A percentile compares a stretch with the other conserved stretches of the same genome.
These are phyloP conservation scores for Cryptomyrus ogoouensis DNA, from an alignment of 2,113 vertebrate genomes.

Conservation along the genomic window DNA sequence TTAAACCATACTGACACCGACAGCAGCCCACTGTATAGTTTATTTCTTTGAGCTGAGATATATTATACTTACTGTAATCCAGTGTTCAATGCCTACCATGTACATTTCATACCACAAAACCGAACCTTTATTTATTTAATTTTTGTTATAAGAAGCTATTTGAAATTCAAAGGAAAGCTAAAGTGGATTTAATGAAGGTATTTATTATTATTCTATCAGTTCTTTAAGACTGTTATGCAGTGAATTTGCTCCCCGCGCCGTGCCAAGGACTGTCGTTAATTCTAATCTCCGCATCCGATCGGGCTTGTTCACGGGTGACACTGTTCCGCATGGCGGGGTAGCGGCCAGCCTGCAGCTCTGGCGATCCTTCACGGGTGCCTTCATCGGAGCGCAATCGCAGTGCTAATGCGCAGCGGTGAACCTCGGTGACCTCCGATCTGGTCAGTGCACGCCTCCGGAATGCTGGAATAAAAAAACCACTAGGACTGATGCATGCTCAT, in stretches of 20 bases:
- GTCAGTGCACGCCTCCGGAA: neutral
- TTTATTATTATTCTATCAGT: neutral
- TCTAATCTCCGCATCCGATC: neutral
- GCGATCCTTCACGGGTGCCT: neutral
- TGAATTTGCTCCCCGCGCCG: neutral
- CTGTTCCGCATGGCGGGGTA: neutral
- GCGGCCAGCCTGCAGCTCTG: neutral
- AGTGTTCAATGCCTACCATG: neutral
- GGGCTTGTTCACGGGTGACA: neutral
- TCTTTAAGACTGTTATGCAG: neutral
- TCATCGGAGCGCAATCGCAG: neutral
- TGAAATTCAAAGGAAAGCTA: neutral
- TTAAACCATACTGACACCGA: neutral
- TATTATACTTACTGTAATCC: neutral
- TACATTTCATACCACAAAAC: neutral
- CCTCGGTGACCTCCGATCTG: neutral
- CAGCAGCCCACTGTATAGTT: neutral
- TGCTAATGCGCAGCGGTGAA: neutral
- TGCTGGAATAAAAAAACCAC: neutral
- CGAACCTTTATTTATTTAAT: neutral
- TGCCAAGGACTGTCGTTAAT: slow-evolving; percentile 6
- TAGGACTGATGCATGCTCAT: neutral
- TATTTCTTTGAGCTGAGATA: neutral
- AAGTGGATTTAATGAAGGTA: neutral
- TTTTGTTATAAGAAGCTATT: neutral